Evolutionary conservation across 2,888 invertebrate genomes (phyloP), one percentile per base, ranked within the genome.

Genomic region (Thera obeliscata): DNA sequence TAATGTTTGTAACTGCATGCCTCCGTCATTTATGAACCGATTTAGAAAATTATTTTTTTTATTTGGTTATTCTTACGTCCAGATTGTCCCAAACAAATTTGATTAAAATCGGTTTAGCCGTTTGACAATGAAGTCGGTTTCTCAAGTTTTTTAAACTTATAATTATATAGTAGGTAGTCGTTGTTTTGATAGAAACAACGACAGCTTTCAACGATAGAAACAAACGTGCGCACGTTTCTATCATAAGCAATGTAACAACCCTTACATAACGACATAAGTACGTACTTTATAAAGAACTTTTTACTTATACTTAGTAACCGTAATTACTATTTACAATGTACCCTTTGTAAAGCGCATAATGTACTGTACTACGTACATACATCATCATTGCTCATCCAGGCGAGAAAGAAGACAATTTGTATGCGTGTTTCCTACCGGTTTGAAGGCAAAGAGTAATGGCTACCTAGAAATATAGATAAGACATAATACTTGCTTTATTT

Each of bases 371-470:
- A 22, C 22, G 22, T 62, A 41, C 52, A 68, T 69, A 54, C 66
- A 61, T 69, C 67, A 67, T 64, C 59, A 62, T 46, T 69, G 71
- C 35, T 64, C 74, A 72, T 62, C 75, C 71, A 70, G 55, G 73
- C 77, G 70, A 62, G 60, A 71, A 75, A 76, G 70, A 69, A 74
- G 67, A 58, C 63, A 35, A 75, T 79, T 75, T 73, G 70, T 77
- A 78, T 78, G 74, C 78, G 64, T 67, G 63, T 73, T 78, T 77
- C 71, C 77, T 79, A 74, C 76, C 77, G 76, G 65, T 67, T 73
- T 49, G 36, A 12, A 22, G 35, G n/a, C 71, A 69, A 65, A 67
- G 65, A 71, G 33, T 59, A 69, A 4, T 43, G 7, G 7, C 8
- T 8, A 8, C 33, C 3, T 22, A 8, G 33, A 38, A 61, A 5